phyloP scores from a whole-genome alignment of 2,797 vertebrate species.

The Petrocephalus sullivani region DNA sequence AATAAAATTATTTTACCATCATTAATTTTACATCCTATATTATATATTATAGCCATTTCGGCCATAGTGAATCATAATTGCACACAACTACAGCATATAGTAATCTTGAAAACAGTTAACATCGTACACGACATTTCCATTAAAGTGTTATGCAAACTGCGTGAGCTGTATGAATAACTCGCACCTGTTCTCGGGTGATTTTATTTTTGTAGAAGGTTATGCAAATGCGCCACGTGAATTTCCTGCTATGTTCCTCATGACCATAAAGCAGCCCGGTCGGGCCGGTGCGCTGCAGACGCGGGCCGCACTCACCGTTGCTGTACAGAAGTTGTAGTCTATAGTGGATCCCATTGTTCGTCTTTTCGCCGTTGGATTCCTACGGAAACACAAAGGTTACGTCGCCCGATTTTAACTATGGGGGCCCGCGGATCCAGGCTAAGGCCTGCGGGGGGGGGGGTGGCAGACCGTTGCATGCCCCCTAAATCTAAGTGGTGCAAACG shows the following conservation, averaged over 20 bases:
- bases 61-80: neutral
- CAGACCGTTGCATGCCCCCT: neutral
- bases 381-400: neutral
- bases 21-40: neutral
- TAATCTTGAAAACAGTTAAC: neutral
- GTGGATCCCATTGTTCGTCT: slow-evolving; percentile 78
- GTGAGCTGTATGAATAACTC: neutral
- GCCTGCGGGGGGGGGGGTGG: neutral
- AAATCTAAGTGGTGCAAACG: neutral
- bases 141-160: slow-evolving; percentile 6
- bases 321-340: slow-evolving; percentile 75
- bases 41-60: neutral
- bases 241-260: neutral
- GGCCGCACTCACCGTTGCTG: slow-evolving; percentile 62
- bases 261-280: neutral
- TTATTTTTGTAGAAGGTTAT: slow-evolving; percentile 20
- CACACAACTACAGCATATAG: neutral
- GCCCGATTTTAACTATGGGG: neutral
- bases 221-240: slow-evolving; percentile 3
- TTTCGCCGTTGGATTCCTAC: slow-evolving; percentile 75
- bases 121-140: slow-evolving; percentile 5
- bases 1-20: neutral
- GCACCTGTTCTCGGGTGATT: slow-evolving; percentile 14
- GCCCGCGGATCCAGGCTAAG: neutral
- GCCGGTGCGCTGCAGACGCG: neutral